Evolutionary conservation across 2,888 invertebrate species (phyloP).

Genomic region (Panopea generosa): DNA sequence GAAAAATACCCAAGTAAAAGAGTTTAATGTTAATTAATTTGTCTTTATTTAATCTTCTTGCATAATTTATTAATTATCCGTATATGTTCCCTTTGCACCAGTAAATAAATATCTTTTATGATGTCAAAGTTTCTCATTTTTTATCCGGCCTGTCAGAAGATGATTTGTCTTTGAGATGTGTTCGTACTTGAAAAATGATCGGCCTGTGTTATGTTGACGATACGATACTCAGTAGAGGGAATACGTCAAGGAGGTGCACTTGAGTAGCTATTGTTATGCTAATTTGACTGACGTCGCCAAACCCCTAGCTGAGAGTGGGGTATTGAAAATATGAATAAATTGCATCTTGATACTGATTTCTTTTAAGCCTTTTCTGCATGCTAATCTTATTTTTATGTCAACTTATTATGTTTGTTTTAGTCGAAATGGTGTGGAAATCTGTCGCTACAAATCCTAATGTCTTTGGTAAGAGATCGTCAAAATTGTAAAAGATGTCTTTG

Average conservation of each 20-base stretch:
- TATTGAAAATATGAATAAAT: constrained; percentile 61
- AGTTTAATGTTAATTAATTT: too few species aligned
- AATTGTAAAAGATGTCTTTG: constrained; percentile 2
- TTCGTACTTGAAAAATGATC: constrained; percentile 36
- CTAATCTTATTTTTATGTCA: constrained; percentile 64
- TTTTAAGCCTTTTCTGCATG: constrained; percentile 59
- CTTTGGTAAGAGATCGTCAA: constrained; percentile 48
- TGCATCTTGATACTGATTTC: constrained; percentile 40
- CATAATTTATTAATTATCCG: too few species aligned
- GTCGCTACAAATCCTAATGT: constrained; percentile 61
- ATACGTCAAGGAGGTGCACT: constrained; percentile 49
- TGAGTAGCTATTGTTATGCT: constrained; percentile 52
- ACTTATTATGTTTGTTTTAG: constrained; percentile 48
- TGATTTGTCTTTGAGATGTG: constrained; percentile 21
- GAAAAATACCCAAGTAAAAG: too few species aligned
- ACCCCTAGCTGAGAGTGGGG: constrained; percentile 36
- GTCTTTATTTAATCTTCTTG: too few species aligned
- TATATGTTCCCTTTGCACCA: too few species aligned
- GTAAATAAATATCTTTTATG: constrained; percentile 36
- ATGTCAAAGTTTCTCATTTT: constrained; percentile 22
- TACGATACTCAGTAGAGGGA: constrained; percentile 24
- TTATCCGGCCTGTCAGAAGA: not conserved
- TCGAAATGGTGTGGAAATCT: constrained; percentile 61
- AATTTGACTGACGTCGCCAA: constrained; percentile 49
- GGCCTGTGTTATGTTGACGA: constrained; percentile 29